phyloP scores from a whole-genome alignment of 2,888 invertebrate genomes.

The Lepas anatifera region DNA sequence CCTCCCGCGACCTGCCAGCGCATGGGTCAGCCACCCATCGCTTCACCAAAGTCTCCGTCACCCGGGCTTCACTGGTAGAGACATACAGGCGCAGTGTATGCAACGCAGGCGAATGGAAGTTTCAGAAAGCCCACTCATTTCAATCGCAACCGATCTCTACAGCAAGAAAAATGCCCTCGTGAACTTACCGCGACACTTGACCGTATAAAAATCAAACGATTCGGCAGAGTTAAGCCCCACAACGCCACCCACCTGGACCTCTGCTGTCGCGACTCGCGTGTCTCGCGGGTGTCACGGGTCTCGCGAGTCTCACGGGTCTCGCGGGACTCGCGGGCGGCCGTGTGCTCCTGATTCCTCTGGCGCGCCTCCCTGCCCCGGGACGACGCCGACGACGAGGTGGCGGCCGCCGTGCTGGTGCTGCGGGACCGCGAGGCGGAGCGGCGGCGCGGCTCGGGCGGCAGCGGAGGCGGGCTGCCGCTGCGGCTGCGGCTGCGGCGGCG shows the following conservation, averaged over 20 bases:
- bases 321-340: too few species aligned
- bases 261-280: neutral
- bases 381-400: neutral
- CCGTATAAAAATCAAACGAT: too few species aligned
- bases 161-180: too few species aligned
- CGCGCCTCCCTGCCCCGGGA: neutral
- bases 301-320: too few species aligned
- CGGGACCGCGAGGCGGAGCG: neutral
- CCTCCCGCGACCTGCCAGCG: neutral
- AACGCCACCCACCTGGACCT: neutral
- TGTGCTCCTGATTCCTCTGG: neutral
- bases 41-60: neutral
- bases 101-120: too few species aligned
- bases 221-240: too few species aligned
- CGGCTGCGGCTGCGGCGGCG: slow-evolving; percentile 7
- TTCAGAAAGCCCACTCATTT: too few species aligned
- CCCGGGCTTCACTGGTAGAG: neutral
- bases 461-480: neutral
- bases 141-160: too few species aligned
- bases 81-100: too few species aligned
- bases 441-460: neutral
- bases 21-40: neutral
- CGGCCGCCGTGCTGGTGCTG: too few species aligned
- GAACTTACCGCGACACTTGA: too few species aligned
- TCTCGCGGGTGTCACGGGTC: too few species aligned